phyloP scores from a whole-genome alignment of 2,797 vertebrate species.

The Eutrigla gurnardus region DNA sequence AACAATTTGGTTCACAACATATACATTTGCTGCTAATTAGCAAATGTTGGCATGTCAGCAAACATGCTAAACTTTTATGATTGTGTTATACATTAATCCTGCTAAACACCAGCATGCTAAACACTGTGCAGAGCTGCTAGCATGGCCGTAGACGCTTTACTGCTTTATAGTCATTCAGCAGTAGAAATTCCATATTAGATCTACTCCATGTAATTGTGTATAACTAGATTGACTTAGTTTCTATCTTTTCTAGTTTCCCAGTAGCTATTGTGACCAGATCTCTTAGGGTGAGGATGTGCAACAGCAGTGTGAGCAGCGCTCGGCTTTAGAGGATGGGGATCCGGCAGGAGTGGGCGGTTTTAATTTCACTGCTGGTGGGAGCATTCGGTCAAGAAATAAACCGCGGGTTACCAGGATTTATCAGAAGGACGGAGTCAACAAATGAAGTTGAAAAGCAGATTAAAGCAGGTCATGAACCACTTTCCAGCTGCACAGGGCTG shows the following conservation, averaged over 20 bases:
- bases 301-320: no score
- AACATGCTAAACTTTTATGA: background rate
- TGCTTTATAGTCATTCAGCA: no score
- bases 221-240: no score
- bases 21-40: background rate
- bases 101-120: background rate
- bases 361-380: background rate
- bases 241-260: no score
- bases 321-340: no score
- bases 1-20: background rate
- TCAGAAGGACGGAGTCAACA: background rate
- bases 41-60: conserved; percentile 1
- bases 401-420: background rate
- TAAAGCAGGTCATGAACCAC: background rate
- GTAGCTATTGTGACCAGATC: no score
- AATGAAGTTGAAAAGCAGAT: background rate
- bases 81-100: background rate
- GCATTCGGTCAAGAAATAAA: background rate
- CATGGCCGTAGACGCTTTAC: no score
- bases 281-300: no score
- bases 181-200: no score
- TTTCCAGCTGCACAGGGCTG: no score
- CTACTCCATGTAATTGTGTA: no score
- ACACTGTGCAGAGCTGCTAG: no score
- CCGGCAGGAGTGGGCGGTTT: background rate